Base-by-base conservation (phyloP, 2,888 invertebrate genomes). In the Phlogophora meticulosa region DNA sequence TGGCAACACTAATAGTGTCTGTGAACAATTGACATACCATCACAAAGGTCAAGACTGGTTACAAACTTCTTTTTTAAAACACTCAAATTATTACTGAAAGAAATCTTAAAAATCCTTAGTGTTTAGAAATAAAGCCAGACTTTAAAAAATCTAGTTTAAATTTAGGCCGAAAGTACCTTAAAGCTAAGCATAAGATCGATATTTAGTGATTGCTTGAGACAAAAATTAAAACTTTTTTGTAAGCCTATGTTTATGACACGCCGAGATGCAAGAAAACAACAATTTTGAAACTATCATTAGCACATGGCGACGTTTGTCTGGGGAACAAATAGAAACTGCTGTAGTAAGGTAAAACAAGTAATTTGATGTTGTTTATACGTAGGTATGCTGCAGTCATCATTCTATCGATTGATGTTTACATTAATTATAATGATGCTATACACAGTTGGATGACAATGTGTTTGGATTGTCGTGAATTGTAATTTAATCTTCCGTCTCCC, bases 301-400 rank as follows among this genome's bases (percentile, higher is more conserved):
- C 85, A 91, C 91, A 89, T 94, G 94, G 94, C 93, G 94, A 88
- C 93, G 92, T 85, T 88, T 93, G 87, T 93, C 94, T 84, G 92
- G 90, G 56, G 93, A 92, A 86, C 89, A 87, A 88, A 85, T 85
- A 77, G 91, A 91, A 84, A 82, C 88, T 68, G 85, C 89, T 78
- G 84, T 86, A 83, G 85, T 89, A 83, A 94, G 93, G 94, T 94
- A 87, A 91, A 75, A 17, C 43, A 53, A 72, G 78, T 74, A 81
- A 82, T 76, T 71, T 40, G 76, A 80, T 65, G 67, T 67, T 45
- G 56, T 65, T 71, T 77, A 73, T 63, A 69, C 71, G 73, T 65
- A 42, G 40, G 24, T 71, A 83, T 53, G 59, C 56, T 69, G 72
- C 63, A 45, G 61, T 70, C 75, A 71, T 75, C 68, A 73, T 68